Evolutionary conservation across 1,140 invertebrate genomes (phyloP).

Genomic region (Bombus confusus): DNA sequence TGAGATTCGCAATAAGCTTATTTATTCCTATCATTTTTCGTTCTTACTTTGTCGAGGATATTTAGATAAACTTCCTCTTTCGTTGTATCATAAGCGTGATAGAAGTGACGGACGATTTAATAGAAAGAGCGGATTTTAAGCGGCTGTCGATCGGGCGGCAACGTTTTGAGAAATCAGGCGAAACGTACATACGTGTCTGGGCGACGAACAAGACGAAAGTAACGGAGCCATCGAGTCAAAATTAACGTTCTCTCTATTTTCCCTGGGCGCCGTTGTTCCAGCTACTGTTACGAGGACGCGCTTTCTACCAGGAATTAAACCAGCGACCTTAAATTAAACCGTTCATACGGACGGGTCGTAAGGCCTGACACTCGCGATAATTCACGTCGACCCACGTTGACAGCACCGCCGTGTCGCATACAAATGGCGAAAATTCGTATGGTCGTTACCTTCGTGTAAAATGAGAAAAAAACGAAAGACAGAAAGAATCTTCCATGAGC

Average conservation of each 20-base stretch:
- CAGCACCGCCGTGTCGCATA: slow-evolving; percentile 73
- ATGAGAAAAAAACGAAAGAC: slow-evolving; percentile 64
- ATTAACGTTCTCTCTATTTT: slow-evolving; percentile 45
- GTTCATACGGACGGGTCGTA: slow-evolving; percentile 74
- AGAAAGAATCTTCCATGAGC: slow-evolving; percentile 29
- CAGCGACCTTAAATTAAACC: slow-evolving; percentile 80
- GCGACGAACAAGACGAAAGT: slow-evolving; percentile 62
- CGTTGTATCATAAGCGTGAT: no score
- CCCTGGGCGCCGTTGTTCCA: slow-evolving; percentile 34
- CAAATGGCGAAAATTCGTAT: slow-evolving; percentile 77
- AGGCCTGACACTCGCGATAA: slow-evolving; percentile 77
- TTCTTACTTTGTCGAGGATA: no score
- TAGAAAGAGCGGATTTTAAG: background rate
- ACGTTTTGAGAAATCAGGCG: slow-evolving; percentile 34
- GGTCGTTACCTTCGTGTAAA: slow-evolving; percentile 70
- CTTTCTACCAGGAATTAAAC: slow-evolving; percentile 79
- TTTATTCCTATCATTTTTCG: no score
- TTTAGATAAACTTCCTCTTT: no score
- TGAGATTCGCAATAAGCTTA: no score
- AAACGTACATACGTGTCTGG: slow-evolving; percentile 39
- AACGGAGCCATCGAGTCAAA: slow-evolving; percentile 66
- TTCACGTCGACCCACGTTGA: slow-evolving; percentile 77
- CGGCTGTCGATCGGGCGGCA: background rate
- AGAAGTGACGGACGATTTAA: background rate
- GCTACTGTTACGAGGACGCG: slow-evolving; percentile 73